Conservation (phyloP, 2,888 invertebrate genomes). For the Resseliella maxima region DNA sequence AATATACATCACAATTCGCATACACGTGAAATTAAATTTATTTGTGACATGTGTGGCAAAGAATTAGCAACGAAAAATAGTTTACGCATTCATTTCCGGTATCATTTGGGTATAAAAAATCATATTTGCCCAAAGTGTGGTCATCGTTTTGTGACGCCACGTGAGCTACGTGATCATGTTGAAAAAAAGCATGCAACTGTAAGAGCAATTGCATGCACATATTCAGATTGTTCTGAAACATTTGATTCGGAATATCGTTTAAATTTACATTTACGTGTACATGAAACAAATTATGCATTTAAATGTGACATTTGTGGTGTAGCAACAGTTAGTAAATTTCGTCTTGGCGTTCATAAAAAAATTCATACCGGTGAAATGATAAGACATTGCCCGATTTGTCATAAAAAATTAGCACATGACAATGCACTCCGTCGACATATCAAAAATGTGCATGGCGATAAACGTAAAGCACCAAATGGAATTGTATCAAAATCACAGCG, state of each 20-base stretch:
- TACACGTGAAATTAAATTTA: conserved; percentile 59
- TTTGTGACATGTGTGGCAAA: conserved; percentile 61
- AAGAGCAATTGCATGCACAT: conserved; percentile 59
- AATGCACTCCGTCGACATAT: conserved; percentile 16
- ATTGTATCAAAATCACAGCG: background rate
- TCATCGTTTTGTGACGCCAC: conserved; percentile 60
- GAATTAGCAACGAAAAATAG: conserved; percentile 61
- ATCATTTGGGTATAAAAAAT: conserved; percentile 60
- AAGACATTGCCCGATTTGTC: background rate
- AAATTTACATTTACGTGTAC: conserved; percentile 59
- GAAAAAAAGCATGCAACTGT: conserved; percentile 60
- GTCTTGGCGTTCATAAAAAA: conserved; percentile 59
- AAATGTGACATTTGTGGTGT: conserved; percentile 58
- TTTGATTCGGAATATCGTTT: conserved; percentile 60
- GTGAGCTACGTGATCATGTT: conserved; percentile 60
- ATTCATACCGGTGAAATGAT: conserved; percentile 59
- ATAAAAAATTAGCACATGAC: background rate
- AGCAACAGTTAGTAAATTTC: conserved; percentile 59
- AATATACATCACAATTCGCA: conserved; percentile 61
- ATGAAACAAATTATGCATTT: conserved; percentile 60
- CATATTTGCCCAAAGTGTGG: conserved; percentile 60
- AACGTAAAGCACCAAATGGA: background rate
- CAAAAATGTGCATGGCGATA: conserved; percentile 21
- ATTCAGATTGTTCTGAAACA: conserved; percentile 59
- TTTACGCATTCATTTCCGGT: conserved; percentile 61